Percentiles rank a stretch among this genome's conserved stretches.
phyloP scores from a whole-genome alignment of 2,888 invertebrate species.

The Agrotis puta region DNA sequence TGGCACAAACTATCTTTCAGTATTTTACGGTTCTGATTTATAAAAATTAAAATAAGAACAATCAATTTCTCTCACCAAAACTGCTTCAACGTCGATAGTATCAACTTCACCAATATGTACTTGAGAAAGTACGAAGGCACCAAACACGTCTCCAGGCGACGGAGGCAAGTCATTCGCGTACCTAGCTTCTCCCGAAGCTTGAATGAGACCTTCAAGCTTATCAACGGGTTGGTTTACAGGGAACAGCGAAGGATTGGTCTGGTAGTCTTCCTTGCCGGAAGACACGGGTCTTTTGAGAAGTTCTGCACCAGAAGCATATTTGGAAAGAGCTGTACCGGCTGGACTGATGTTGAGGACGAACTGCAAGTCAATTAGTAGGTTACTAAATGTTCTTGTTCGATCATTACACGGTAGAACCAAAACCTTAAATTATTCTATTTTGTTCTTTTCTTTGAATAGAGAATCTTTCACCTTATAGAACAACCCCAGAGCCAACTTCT shows the following conservation, averaged over 20 bases:
- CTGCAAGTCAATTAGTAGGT: constrained; percentile 73
- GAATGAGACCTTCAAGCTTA: constrained; percentile 92
- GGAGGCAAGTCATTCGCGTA: constrained; percentile 92
- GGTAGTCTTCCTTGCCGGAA: constrained; percentile 90
- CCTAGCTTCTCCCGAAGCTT: constrained; percentile 93
- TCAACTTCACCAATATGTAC: constrained; percentile 90
- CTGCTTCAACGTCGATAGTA: constrained; percentile 90
- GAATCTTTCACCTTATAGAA: constrained; percentile 93
- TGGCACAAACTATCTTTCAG: too few species aligned
- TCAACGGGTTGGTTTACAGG: constrained; percentile 93
- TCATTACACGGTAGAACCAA: too few species aligned
- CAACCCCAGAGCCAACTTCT: constrained; percentile 93
- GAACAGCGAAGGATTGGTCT: constrained; percentile 92
- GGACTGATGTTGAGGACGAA: constrained; percentile 90
- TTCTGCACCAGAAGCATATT: constrained; percentile 88
- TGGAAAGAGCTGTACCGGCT: constrained; percentile 74
- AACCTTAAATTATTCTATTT: too few species aligned
- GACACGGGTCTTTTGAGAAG: constrained; percentile 91
- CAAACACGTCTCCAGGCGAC: constrained; percentile 92
- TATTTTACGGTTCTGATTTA: too few species aligned
- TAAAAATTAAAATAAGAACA: neutral
- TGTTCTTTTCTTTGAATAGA: too few species aligned
- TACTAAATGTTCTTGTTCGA: neutral
- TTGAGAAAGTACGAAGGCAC: constrained; percentile 92
- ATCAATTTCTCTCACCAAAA: constrained; percentile 88